Evolutionary conservation across 2,113 vertebrate genomes (phyloP).

Genomic region (Xiphias gladius): DNA sequence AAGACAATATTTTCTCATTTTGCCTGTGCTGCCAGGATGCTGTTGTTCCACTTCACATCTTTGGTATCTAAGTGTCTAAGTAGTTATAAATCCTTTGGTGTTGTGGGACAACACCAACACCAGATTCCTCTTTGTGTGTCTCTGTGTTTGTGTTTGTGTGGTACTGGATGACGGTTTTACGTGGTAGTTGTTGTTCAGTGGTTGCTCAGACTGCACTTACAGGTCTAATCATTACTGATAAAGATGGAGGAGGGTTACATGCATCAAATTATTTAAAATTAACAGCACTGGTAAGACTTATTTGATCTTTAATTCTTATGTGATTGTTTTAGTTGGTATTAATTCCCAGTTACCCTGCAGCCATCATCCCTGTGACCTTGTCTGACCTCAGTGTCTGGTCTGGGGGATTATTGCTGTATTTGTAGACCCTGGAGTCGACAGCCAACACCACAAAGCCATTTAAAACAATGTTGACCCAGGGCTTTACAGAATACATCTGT

Average conservation of each 20-base stretch:
- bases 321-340: slow-evolving; percentile 48
- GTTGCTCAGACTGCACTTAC: background rate
- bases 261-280: slow-evolving; percentile 10
- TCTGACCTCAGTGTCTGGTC: slow-evolving; percentile 54
- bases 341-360: slow-evolving; percentile 34
- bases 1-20: background rate
- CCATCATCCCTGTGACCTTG: slow-evolving; percentile 51
- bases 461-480: slow-evolving; percentile 11
- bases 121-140: no score
- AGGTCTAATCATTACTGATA: slow-evolving; percentile 41
- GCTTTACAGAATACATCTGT: slow-evolving; percentile 3
- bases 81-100: no score
- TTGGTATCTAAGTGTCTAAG: background rate
- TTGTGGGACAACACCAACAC: slow-evolving; percentile 31
- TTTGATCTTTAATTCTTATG: slow-evolving; percentile 41
- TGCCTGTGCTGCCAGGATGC: background rate
- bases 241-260: background rate
- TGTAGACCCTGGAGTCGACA: background rate
- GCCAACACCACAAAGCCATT: background rate
- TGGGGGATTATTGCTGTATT: slow-evolving; percentile 57
- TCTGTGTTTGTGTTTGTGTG: background rate
- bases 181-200: slow-evolving; percentile 50
- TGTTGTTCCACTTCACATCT: background rate
- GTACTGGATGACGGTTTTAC: slow-evolving; percentile 27
- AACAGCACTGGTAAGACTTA: background rate